phyloP scores from a whole-genome alignment of 2,113 vertebrate genomes.

The Lamprologus lemairii region DNA sequence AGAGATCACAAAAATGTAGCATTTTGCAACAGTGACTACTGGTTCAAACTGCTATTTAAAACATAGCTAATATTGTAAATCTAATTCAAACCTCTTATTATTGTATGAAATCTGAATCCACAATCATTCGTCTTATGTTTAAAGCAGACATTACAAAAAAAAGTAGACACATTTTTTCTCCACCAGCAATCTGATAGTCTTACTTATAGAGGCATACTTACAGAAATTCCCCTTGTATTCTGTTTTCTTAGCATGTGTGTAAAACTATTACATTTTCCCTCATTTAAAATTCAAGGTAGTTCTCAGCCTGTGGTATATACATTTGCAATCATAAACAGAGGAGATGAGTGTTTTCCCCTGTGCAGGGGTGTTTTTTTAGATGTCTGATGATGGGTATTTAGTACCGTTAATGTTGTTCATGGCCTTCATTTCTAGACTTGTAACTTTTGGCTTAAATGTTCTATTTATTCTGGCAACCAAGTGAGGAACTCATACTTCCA shows the following conservation, averaged over 20 bases:
- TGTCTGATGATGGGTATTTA: slow-evolving; percentile 56
- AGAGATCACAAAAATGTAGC: neutral
- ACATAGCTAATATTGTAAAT: neutral
- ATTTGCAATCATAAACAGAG: slow-evolving; percentile 48
- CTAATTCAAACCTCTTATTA: neutral
- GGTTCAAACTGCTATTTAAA: neutral
- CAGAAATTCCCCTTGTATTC: slow-evolving; percentile 12
- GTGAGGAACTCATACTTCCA: slow-evolving; percentile 30
- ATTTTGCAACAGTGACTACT: neutral
- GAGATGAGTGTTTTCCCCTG: slow-evolving; percentile 29
- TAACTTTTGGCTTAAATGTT: slow-evolving; percentile 40
- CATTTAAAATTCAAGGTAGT: slow-evolving; percentile 43
- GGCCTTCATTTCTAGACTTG: slow-evolving; percentile 41
- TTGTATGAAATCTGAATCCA: neutral
- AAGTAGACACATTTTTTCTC: neutral
- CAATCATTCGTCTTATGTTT: neutral
- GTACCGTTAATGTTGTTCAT: slow-evolving; percentile 47
- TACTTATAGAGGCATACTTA: neutral
- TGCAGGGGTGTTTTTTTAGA: slow-evolving; percentile 38
- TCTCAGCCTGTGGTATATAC: slow-evolving; percentile 38
- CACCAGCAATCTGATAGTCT: neutral
- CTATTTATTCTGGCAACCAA: slow-evolving; percentile 47
- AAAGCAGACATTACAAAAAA: neutral
- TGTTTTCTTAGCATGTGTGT: neutral
- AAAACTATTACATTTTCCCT: slow-evolving; percentile 19